Evolutionary conservation across 2,113 vertebrate genomes (phyloP), one percentile per base, ranked within the genome.

Genomic region (Pterocles gutturalis): DNA sequence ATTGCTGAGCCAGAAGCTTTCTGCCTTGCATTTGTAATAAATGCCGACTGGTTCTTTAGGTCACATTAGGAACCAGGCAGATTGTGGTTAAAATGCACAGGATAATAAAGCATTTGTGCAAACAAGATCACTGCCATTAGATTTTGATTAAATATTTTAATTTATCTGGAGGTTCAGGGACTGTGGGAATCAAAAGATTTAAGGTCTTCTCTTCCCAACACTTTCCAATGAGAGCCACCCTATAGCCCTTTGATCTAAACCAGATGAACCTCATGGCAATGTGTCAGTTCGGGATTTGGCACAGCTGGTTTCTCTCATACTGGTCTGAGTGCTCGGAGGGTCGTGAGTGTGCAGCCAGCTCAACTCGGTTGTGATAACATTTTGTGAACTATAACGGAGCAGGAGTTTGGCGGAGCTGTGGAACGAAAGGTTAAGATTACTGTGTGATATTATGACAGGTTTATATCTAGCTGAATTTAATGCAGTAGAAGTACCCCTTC

Each of bases 1-100:
- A 99, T 99, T 98, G 98, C 97, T 97, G 97, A 98, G 98, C 98
- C 98, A 98, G 98, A 98, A 98, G 99, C 99, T 98, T 98, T 98
- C 98, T 98, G 98, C 98, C 98, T 98, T 89, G 94, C 98, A 98
- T 99, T 98, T 97, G 97, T 98, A 98, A 98, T 98, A 98, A 98
- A 98, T 98, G 98, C 96, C 83, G 94, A 95, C 95, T 95, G 58
- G 89, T 97, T 98, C 98, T 96, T 97, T 93, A 93, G 98, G 98
- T 98, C 97, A 69, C 92, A 95, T 98, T 97, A 98, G 90, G 94
- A 98, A 97, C 72, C 83, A 96, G 97, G 95, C 95, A 96, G 96
- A 97, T 77, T 97, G 97, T 80, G 75, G 90, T 94, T 96, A 96
- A 97, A 97, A 97, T 94, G 96, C 93, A 95, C 38, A 70, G 94